phyloP scores from a whole-genome alignment of 1,140 invertebrate species.

The Lepidurus couesii region DNA sequence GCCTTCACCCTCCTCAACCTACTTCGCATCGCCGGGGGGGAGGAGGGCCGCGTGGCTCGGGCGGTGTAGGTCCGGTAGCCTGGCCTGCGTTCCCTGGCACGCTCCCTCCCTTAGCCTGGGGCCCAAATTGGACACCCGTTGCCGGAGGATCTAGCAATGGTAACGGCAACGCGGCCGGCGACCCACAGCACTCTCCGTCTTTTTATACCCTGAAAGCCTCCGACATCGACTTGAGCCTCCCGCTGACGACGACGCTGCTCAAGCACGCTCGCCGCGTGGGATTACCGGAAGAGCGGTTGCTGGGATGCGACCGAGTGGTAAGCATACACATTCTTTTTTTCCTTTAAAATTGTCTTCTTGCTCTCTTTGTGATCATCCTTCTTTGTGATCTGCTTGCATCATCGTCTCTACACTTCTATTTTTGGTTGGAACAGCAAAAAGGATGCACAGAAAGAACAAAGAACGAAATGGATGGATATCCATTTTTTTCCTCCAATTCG shows the following conservation, averaged over 20 bases:
- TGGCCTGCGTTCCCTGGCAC: slow-evolving; percentile 23
- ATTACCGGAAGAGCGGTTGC: slow-evolving; percentile 35
- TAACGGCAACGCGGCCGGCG: slow-evolving; percentile 39
- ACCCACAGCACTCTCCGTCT: slow-evolving; percentile 20
- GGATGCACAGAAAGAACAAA: not conserved
- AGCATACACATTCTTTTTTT: slow-evolving; percentile 1
- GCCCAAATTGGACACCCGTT: slow-evolving; percentile 39
- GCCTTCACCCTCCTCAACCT: slow-evolving; percentile 48
- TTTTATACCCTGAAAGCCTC: slow-evolving; percentile 37
- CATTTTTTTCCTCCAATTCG: too few relatives aligned
- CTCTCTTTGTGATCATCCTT: not conserved
- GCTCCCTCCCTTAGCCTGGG: slow-evolving; percentile 17
- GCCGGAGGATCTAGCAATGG: slow-evolving; percentile 37
- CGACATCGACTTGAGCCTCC: slow-evolving; percentile 68
- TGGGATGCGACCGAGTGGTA: slow-evolving; percentile 31
- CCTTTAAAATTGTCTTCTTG: not conserved
- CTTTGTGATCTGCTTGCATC: not conserved
- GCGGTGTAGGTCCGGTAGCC: slow-evolving; percentile 25
- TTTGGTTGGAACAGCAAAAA: not conserved
- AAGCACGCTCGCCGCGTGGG: slow-evolving; percentile 51
- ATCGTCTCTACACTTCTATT: not conserved
- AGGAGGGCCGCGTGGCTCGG: slow-evolving; percentile 19
- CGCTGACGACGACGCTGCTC: slow-evolving; percentile 77
- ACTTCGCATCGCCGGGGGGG: slow-evolving; percentile 37
- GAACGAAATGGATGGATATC: not conserved